A percentile compares a stretch with the other conserved stretches of the same genome.
These are phyloP conservation scores for Podarcis raffonei DNA, from an alignment of 2,113 vertebrate genomes.

Conservation along the genomic window DNA sequence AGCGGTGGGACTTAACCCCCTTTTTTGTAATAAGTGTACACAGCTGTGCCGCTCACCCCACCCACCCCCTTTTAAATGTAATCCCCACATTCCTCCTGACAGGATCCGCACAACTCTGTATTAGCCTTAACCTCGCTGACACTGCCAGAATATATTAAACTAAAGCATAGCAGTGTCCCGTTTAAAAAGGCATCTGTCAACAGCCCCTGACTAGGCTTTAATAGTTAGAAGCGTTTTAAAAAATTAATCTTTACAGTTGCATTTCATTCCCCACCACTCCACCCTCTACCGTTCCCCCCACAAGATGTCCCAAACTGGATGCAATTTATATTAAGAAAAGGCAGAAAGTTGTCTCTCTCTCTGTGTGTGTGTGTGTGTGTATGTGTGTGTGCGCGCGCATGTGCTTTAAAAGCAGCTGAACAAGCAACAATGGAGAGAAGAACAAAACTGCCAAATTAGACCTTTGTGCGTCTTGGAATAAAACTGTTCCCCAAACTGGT, in stretches of 20 bases:
- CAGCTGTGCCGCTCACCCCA: slow-evolving; percentile 73
- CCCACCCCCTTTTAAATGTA: slow-evolving; percentile 60
- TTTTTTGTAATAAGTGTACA: slow-evolving; percentile 77
- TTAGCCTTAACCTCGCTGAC: slow-evolving; percentile 70
- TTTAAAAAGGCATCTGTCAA: slow-evolving; percentile 64
- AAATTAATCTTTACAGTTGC: slow-evolving; percentile 50
- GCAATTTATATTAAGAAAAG: slow-evolving; percentile 24
- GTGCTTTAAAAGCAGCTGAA: slow-evolving; percentile 30
- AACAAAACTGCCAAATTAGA: not conserved
- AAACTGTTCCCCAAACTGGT: not conserved
- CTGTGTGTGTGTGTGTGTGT: not conserved
- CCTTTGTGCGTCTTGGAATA: not conserved
- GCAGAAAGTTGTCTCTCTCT: not conserved
- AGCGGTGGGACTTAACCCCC: slow-evolving; percentile 76
- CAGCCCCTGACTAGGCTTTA: slow-evolving; percentile 48
- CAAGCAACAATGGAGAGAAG: not conserved
- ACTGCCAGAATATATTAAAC: slow-evolving; percentile 68
- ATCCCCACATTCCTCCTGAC: slow-evolving; percentile 78
- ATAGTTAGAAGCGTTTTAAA: slow-evolving; percentile 51
- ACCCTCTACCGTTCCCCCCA: not conserved
- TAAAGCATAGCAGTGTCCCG: slow-evolving; percentile 58
- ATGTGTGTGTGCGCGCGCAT: too few species aligned
- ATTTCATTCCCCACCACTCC: slow-evolving; percentile 35
- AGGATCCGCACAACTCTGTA: slow-evolving; percentile 78
- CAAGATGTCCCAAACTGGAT: not conserved